These are phyloP conservation scores for Trematomus loennbergii DNA, from an alignment of 2,113 vertebrate genomes.

Conservation along the genomic window DNA sequence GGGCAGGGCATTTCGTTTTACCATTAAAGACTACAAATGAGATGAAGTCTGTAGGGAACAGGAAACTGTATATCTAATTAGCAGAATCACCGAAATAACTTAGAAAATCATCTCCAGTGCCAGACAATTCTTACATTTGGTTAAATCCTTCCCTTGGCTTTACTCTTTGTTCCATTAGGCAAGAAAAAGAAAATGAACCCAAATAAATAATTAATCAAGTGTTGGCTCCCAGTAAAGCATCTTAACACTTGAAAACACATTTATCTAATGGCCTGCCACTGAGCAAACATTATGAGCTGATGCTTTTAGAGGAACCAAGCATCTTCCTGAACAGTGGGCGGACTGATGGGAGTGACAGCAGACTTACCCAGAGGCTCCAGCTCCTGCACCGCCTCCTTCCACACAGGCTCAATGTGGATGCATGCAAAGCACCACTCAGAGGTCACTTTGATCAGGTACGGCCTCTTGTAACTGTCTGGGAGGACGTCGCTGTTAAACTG, in stretches of 20 bases:
- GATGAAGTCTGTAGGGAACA: background rate
- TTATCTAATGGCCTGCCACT: conserved; percentile 32
- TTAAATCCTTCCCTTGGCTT: conserved; percentile 17
- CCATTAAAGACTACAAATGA: background rate
- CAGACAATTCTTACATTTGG: background rate
- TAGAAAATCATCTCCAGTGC: conserved; percentile 9
- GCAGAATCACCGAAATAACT: conserved; percentile 11
- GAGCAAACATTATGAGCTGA: conserved; percentile 11
- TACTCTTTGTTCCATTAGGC: background rate
- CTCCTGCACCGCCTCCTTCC: conserved; percentile 93
- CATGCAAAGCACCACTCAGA: conserved; percentile 97
- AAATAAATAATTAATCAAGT: conserved; percentile 39
- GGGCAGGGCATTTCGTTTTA: background rate
- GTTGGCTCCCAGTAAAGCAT: conserved; percentile 3
- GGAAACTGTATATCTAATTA: conserved; percentile 1
- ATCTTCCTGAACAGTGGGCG: background rate
- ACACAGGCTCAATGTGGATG: conserved; percentile 94
- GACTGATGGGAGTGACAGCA: background rate
- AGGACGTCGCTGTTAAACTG: conserved; percentile 92
- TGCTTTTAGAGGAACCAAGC: conserved; percentile 16
- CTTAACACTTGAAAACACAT: conserved; percentile 21
- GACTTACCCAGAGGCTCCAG: conserved; percentile 89
- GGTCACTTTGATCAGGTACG: conserved; percentile 96
- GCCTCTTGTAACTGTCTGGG: conserved; percentile 92
- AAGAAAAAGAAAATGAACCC: conserved; percentile 13